Conservation (phyloP, 2,797 vertebrate genomes). For the Bryconaethiops microstoma region DNA sequence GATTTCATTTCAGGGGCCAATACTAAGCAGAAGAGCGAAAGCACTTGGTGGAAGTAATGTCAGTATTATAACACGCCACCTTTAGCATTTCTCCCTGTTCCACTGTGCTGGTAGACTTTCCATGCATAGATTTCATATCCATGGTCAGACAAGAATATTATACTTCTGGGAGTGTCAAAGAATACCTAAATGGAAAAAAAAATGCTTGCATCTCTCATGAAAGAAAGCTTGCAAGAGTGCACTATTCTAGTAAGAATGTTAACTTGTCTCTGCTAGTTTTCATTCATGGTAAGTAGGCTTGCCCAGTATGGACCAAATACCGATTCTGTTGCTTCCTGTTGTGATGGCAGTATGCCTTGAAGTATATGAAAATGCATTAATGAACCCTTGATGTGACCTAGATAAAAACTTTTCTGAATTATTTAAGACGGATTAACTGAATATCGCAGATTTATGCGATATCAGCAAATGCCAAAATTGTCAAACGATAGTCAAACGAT, state of each 20-base stretch:
- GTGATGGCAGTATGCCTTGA: not conserved
- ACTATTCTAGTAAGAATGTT: not conserved
- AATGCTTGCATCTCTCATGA: not conserved
- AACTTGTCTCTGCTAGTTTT: conserved; percentile 7
- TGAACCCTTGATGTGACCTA: not conserved
- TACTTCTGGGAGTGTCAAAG: not conserved
- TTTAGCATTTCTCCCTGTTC: conserved; percentile 1
- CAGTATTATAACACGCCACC: conserved; percentile 42
- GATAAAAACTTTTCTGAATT: not conserved
- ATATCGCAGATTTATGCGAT: not conserved
- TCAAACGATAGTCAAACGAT: not conserved
- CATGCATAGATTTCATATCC: not conserved
- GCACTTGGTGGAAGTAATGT: conserved; percentile 32
- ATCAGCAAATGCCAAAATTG: not conserved
- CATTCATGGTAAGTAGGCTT: not conserved
- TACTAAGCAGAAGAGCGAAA: conserved; percentile 55
- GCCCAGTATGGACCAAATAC: not conserved
- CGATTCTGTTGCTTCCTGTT: not conserved
- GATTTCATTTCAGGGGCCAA: conserved; percentile 57
- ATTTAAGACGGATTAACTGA: not conserved
- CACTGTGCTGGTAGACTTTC: conserved; percentile 5
- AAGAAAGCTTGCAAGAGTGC: not conserved
- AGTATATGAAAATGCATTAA: not conserved
- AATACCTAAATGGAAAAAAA: not conserved
- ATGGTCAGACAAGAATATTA: not conserved